Evolutionary conservation across 2,797 vertebrate species (phyloP), one percentile per base, ranked within the genome.

Genomic region (Potorous gilbertii): DNA sequence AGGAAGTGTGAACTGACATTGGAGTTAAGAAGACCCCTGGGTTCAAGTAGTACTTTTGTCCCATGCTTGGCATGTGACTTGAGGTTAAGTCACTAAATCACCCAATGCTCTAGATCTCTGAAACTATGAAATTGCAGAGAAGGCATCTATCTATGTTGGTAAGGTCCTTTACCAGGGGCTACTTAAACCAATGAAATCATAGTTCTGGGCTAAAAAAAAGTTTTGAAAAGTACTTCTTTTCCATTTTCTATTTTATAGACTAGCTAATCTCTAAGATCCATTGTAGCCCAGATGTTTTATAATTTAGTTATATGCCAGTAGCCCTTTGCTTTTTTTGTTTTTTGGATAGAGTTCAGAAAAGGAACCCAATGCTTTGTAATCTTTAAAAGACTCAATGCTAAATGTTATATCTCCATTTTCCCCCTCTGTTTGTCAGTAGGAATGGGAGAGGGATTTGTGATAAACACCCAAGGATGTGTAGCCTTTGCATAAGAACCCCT

Each of bases 381-480:
- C 9, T 27, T 11, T 27, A 27, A 87, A 40, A 87, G 9, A 9
- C 40, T 87, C 74, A 87, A 16, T 87, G 24, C 40, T 50, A 87
- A 27, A 50, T 87, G 21, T 50, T 87, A 24, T 8, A 46, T 46
- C 2, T 81, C 40, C 18, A 66, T 81, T 81, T 10, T 24, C 1
- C 11, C 29, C 31, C 18, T 28, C 12, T 3, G 29, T 90, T 90
- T 90, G 29, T 28, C 18, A 54, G 29, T 34, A 90, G 90, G 9
- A 55, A 90, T 34, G 21, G 89, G 34, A 91, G 91, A 54, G n/a
- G 5, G 87, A 55, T 96, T 94, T 90, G n/a, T 91, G 54, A 91
- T 91, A 95, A 81, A 8, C 62, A 91, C 21, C 81, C 90, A 92
- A 94, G 29, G 95, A 87, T 93, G 40, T 93, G 14, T 54, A 95